These are phyloP conservation scores for Eumeta japonica DNA, from an alignment of 1,140 invertebrate genomes.

Conservation along the genomic window DNA sequence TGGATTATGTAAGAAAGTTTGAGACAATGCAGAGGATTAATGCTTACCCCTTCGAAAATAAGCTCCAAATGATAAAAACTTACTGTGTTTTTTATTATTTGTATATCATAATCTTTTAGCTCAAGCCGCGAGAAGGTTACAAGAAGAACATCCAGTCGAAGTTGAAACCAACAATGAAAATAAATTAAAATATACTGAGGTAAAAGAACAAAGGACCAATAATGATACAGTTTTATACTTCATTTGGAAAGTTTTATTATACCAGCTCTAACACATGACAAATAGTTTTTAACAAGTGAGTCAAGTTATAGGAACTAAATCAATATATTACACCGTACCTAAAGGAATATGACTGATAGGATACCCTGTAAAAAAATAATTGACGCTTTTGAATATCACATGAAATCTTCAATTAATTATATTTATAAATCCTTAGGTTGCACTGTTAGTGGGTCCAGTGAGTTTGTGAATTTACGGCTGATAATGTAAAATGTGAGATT, in stretches of 20 bases:
- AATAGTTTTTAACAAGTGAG: conserved; percentile 6
- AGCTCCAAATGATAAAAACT: conserved; percentile 18
- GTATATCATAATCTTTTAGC: conserved; percentile 12
- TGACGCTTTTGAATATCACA: no score
- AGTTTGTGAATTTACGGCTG: no score
- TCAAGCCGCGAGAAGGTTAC: conserved; percentile 17
- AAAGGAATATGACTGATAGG: no score
- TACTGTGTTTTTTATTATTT: no score
- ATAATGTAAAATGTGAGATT: no score
- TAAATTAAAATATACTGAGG: not conserved
- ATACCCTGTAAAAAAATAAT: no score
- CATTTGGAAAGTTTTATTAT: conserved; percentile 8
- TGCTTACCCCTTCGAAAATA: conserved; percentile 23
- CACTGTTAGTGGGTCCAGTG: no score
- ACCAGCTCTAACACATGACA: conserved; percentile 4
- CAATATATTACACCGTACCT: not conserved
- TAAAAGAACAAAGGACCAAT: conserved; percentile 1
- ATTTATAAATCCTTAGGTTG: no score
- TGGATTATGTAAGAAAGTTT: conserved; percentile 19
- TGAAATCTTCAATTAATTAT: no score
- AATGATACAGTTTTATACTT: not conserved
- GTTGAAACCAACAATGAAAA: not conserved
- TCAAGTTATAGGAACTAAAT: not conserved
- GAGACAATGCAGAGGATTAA: conserved; percentile 14
- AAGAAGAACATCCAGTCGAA: conserved; percentile 6